These are phyloP conservation scores for Halcyon leucocephala DNA, from an alignment of 2,797 vertebrate species.

Conservation along the genomic window DNA sequence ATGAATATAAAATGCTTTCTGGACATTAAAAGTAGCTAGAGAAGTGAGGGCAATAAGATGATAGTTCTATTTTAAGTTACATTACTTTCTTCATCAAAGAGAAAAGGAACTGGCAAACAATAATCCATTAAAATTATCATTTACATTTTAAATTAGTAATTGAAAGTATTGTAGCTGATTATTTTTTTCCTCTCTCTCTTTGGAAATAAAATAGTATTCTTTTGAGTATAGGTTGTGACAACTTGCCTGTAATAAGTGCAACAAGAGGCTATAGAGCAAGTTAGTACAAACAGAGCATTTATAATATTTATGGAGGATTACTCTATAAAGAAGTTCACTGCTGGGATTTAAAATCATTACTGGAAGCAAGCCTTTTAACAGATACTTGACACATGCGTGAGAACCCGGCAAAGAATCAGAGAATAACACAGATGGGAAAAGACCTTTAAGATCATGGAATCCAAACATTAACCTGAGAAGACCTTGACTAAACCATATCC, in stretches of 20 bases:
- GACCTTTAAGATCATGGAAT: too few species aligned
- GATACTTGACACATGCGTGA: not conserved
- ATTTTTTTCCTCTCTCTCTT: not conserved
- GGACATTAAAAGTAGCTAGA: not conserved
- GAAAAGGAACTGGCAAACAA: not conserved
- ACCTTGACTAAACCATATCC: too few species aligned
- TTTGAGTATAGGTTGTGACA: not conserved
- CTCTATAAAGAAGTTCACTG: not conserved
- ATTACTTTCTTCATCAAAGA: not conserved
- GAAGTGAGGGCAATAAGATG: not conserved
- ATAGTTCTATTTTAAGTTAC: not conserved
- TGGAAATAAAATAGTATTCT: not conserved
- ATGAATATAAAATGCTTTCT: not conserved
- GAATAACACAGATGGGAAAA: too few species aligned
- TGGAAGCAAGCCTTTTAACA: not conserved
- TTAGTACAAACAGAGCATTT: not conserved
- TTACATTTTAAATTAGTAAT: not conserved
- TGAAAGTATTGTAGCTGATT: not conserved
- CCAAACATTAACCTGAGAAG: too few species aligned
- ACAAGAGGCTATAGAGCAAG: not conserved
- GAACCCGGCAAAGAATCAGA: not conserved
- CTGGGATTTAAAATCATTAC: not conserved
- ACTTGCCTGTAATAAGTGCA: not conserved
- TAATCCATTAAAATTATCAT: not conserved
- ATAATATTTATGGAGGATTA: not conserved